These are phyloP conservation scores for Cyphotilapia sp. DNA, from an alignment of 2,113 vertebrate species.

Conservation along the genomic window DNA sequence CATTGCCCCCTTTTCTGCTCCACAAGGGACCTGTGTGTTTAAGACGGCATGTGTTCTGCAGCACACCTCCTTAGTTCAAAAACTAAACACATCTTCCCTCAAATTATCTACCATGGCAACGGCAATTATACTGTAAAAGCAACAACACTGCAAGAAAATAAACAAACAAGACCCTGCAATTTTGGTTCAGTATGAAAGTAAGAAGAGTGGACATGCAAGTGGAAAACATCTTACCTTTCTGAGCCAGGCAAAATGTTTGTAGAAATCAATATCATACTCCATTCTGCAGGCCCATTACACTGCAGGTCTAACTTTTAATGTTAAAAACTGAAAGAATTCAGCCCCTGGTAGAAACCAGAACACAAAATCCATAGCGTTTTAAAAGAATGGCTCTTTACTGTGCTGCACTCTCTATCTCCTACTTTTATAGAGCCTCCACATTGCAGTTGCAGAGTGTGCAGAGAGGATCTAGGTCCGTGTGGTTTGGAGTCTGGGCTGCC, in stretches of 20 bases:
- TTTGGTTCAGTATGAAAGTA: background rate
- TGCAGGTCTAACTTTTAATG: constrained; percentile 52
- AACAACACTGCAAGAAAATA: background rate
- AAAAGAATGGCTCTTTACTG: constrained; percentile 9
- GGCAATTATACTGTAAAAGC: background rate
- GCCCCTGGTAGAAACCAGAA: background rate
- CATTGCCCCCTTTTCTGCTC: background rate
- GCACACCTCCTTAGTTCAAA: background rate
- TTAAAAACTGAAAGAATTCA: constrained; percentile 32
- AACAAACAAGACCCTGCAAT: background rate
- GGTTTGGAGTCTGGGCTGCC: constrained; percentile 71
- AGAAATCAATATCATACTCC: constrained; percentile 96
- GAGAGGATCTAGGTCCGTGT: constrained; percentile 68
- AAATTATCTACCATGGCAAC: background rate
- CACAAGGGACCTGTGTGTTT: too few relatives aligned
- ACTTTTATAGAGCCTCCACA: constrained; percentile 52
- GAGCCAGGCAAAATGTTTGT: constrained; percentile 96
- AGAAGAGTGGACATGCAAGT: constrained; percentile 6
- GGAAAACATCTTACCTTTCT: constrained; percentile 83
- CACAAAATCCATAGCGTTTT: constrained; percentile 11
- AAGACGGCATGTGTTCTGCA: background rate
- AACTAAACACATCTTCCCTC: constrained; percentile 5
- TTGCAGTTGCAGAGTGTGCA: constrained; percentile 24
- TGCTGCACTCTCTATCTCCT: constrained; percentile 6
- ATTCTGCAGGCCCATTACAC: constrained; percentile 89